Evolutionary conservation across 2,113 vertebrate species (phyloP), one percentile per base, ranked within the genome.

Genomic region (Microcebus ravelobensis): DNA sequence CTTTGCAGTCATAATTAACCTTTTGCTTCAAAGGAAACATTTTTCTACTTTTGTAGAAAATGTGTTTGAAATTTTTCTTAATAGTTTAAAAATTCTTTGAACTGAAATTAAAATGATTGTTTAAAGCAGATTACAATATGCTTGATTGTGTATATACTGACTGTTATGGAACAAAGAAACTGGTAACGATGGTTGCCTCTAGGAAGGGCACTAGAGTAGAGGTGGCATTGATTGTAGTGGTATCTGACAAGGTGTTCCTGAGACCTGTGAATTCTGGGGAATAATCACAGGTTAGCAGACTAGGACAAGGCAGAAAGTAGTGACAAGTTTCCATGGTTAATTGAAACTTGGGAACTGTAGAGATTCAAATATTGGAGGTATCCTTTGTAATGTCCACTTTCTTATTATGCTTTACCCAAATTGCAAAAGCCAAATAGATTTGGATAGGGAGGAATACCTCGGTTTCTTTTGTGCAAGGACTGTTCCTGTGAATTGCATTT

Each of bases 1-100:
- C 52, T 90, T 85, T 93, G 71, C 23, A 67, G 42, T 92, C 31
- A 67, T 73, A 79, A 79, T 71, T 79, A 91, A 74, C 8, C 31
- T 83, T 93, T 95, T 73, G 4, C 29, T 85, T 84, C 77, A 36
- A 25, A 85, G 48, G 17, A 89, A 92, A 52, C n/a, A 34, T 77
- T 87, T 57, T 34, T 92, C 48, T 77, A n/a, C 8, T n/a, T 55
- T 77, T 76, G 7, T 76, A 45, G 45, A 45, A 45, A 45, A 45
- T 45, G 29, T 84, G 20, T 63, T 68, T 87, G 11, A 88, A 65
- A 14, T 88, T 89, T 93, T 91, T 61, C 71, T 95, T 91, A 55
- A 61, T 59, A 27, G 36, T 65, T 91, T 84, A 15, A 63, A 88
- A 81, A 86, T 36, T 87, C 17, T 82, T 84, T 65, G 52, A 90